Evolutionary conservation across 2,888 invertebrate genomes (phyloP), one percentile per base, ranked within the genome.

Genomic region (Pachycephus smyrnensis): DNA sequence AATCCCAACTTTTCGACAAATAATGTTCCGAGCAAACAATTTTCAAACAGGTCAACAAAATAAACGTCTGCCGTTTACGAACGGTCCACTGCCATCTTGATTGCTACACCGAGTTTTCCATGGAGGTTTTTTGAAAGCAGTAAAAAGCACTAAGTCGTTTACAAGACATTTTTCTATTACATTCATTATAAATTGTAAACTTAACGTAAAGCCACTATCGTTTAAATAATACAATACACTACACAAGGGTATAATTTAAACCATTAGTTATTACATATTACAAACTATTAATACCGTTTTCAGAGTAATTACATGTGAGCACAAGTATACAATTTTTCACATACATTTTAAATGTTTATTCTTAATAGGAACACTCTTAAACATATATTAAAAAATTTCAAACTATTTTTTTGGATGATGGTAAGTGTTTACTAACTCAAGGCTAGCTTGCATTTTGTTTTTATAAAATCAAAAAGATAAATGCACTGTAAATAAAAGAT

Each of bases 81-180:
- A 80, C 80, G 76, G 81, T 80, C 68, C 81, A 81, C 81, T 75
- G 84, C 84, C 85, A 85, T 85, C 76, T 85, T 85, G 78, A 40
- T 69, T 69, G 37, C 32, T 71, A 23, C 71, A 71, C 55, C 15
- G 23, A 23, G 23, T 55, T 55, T 55, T 23, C 23, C 9, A 55
- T 55, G 23, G 55, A 55, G 55, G 15, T 23, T 23, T 55, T 55
- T 55, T 55, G 9, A 55, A 55, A 55, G 23, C 55, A 55, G 23
- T 55, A 55, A 55, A 55, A 23, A 9, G 2, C 40, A 40, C 23
- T 23, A 9, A 55, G 23, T 23, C 9, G 3, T 23, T 55, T 23
- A 23, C 9, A 55, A 1, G 9, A 55, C 9, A 55, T 55, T 40
- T 40, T 40, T 40, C 4, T 40, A 40, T 40, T 55, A 55, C 9